phyloP scores from a whole-genome alignment of 2,888 invertebrate species.

The Tanytarsus gracilentus region DNA sequence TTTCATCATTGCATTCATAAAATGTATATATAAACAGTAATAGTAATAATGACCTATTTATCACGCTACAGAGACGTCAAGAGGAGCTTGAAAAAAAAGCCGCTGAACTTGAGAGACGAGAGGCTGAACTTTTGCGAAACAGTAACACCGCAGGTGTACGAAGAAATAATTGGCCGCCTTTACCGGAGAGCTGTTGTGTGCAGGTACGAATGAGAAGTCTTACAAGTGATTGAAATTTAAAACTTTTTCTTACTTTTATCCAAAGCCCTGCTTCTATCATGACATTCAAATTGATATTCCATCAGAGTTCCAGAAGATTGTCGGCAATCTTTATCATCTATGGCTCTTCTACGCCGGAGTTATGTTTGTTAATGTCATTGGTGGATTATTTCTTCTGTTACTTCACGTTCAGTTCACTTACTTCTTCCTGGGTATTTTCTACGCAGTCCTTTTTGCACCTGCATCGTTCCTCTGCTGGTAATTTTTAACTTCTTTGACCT shows the following conservation, averaged over 20 bases:
- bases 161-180: conserved; percentile 96
- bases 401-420: conserved; percentile 52
- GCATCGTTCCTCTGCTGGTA: conserved; percentile 96
- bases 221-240: neutral
- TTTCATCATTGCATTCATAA: neutral
- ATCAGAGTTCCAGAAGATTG: conserved; percentile 92
- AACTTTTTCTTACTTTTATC: neutral
- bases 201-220: conserved; percentile 45
- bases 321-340: conserved; percentile 86
- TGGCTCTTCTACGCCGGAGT: conserved; percentile 93
- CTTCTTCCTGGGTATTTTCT: conserved; percentile 83
- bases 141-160: conserved; percentile 51
- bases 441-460: conserved; percentile 83
- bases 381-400: conserved; percentile 70
- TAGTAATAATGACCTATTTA: conserved; percentile 28
- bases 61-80: conserved; percentile 57
- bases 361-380: conserved; percentile 76
- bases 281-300: conserved; percentile 99
- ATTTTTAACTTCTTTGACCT: conserved; percentile 29
- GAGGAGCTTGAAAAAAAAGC: conserved; percentile 89
- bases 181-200: conserved; percentile 85
- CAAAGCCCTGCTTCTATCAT: conserved; percentile 93
- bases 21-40: neutral
- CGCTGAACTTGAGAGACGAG: conserved; percentile 75
- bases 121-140: conserved; percentile 63